phyloP scores from a whole-genome alignment of 1,140 invertebrate genomes.

The Asbolus verrucosus region DNA sequence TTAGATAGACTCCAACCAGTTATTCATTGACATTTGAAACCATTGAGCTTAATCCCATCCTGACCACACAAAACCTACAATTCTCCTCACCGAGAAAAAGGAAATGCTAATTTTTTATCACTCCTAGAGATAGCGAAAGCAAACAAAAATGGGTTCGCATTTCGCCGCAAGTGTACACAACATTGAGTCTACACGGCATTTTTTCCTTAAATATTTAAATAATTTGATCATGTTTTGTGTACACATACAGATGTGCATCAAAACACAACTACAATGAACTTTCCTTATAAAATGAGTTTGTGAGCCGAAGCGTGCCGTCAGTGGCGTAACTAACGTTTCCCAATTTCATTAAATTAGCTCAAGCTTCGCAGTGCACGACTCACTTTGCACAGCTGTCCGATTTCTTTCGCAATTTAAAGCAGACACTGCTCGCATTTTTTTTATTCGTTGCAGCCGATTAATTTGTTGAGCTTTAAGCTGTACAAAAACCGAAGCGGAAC shows the following conservation, averaged over 20 bases:
- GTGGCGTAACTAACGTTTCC: too few species aligned
- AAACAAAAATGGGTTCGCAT: too few species aligned
- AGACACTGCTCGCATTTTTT: too few species aligned
- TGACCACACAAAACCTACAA: too few species aligned
- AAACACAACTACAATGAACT: conserved; percentile 21
- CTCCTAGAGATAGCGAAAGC: background rate
- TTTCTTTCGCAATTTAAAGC: too few species aligned
- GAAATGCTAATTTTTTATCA: conserved; percentile 9
- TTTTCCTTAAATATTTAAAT: conserved; percentile 12
- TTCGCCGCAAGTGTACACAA: too few species aligned
- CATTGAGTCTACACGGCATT: too few species aligned
- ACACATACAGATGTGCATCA: conserved; percentile 6
- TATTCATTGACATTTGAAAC: conserved; percentile 26
- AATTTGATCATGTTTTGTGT: conserved; percentile 6
- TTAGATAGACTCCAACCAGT: conserved; percentile 18
- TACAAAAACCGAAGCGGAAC: background rate
- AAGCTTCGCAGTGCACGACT: too few species aligned
- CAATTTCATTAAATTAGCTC: too few species aligned
- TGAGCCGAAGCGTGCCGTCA: conserved; percentile 37
- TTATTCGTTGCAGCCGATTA: too few species aligned
- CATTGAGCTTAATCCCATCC: background rate
- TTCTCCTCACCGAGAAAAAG: background rate
- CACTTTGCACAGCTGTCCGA: too few species aligned
- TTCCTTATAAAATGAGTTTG: conserved; percentile 19
- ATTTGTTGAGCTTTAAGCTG: too few species aligned